Percentiles rank a stretch among this genome's conserved stretches.
Conservation (phyloP, 2,113 vertebrate genomes). For the Eleginops maclovinus region DNA sequence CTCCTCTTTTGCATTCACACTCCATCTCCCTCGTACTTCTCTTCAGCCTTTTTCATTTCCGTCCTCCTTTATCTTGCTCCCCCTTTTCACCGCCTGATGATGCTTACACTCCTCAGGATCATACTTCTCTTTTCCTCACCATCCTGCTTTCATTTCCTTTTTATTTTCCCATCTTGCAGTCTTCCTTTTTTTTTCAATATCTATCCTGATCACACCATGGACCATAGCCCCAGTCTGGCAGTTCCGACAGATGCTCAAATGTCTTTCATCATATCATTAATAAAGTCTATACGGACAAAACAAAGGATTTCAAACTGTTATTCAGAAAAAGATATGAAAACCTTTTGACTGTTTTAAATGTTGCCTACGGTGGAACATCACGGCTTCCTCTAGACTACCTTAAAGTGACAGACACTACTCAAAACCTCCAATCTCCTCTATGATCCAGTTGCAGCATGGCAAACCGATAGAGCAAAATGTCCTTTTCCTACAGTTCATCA, state of each 20-base stretch:
- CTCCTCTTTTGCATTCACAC: slow-evolving; percentile 43
- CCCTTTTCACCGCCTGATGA: neutral
- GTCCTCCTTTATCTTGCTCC: slow-evolving; percentile 49
- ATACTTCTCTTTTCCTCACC: slow-evolving; percentile 34
- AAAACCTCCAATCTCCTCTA: neutral
- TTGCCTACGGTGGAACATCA: neutral
- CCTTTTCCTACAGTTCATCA: slow-evolving; percentile 19
- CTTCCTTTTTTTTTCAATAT: neutral
- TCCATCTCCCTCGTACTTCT: slow-evolving; percentile 14
- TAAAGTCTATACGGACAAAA: slow-evolving; percentile 11
- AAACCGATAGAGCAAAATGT: neutral
- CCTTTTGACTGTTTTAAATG: slow-evolving; percentile 7
- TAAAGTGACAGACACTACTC: neutral
- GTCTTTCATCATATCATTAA: slow-evolving; percentile 35
- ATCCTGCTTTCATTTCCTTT: slow-evolving; percentile 43
- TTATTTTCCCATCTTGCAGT: slow-evolving; percentile 4
- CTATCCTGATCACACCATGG: slow-evolving; percentile 1
- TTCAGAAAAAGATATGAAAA: neutral
- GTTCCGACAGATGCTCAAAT: slow-evolving; percentile 31
- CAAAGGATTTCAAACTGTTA: slow-evolving; percentile 27
- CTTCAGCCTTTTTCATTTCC: slow-evolving; percentile 49
- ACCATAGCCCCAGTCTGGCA: slow-evolving; percentile 9
- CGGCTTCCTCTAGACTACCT: neutral
- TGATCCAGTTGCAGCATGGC: slow-evolving; percentile 2
- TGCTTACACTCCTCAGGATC: slow-evolving; percentile 41